phyloP scores from a whole-genome alignment of 2,797 vertebrate genomes.

The Limnodromus scolopaceus region DNA sequence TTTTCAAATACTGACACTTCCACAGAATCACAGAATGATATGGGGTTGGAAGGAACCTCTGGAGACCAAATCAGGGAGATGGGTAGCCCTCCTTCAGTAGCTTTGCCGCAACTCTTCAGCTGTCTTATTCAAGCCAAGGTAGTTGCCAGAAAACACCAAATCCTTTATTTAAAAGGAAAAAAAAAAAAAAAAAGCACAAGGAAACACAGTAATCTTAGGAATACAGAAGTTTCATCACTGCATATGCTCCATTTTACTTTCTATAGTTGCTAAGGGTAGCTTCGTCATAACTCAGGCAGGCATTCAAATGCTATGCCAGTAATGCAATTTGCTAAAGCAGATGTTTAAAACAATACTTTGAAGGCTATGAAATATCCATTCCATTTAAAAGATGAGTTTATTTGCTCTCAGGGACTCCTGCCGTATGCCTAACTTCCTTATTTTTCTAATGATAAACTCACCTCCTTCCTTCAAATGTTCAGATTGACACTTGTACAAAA shows the following conservation, averaged over 20 bases:
- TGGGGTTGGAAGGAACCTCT: too few species aligned
- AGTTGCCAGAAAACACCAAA: not conserved
- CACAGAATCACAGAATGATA: too few species aligned
- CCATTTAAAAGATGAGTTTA: not conserved
- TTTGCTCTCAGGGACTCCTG: not conserved
- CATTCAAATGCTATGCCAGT: constrained; percentile 13
- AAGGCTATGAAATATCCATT: not conserved
- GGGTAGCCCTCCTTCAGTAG: not conserved
- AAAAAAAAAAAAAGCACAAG: not conserved
- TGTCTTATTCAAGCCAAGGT: not conserved
- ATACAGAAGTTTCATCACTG: not conserved
- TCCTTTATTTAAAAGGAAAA: not conserved
- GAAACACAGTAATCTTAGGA: not conserved
- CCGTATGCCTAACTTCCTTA: not conserved
- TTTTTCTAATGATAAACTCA: not conserved
- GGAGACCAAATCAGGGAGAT: not conserved
- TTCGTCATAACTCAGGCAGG: not conserved
- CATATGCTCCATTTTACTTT: not conserved
- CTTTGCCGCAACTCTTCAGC: not conserved
- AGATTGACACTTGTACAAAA: not conserved
- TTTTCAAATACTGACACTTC: not conserved
- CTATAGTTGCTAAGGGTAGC: not conserved
- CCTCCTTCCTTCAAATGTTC: not conserved
- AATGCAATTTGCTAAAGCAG: constrained; percentile 11
- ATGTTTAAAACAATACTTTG: not conserved